Base-by-base conservation (phyloP, 2,888 invertebrate genomes). In the Limnephilus lunatus region DNA sequence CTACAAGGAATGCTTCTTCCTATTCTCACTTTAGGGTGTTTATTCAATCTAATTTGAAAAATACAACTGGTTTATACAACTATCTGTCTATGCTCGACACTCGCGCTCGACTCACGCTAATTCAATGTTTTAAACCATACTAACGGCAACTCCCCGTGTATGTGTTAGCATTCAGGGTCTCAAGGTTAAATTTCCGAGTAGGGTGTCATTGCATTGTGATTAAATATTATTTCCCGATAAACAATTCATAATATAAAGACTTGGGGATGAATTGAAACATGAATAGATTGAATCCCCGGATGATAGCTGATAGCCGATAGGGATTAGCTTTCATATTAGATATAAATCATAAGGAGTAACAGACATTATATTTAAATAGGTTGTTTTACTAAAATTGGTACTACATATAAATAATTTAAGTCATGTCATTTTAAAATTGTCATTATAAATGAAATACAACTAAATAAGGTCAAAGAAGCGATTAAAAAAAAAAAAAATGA, bases 391-490 rank as follows among this genome's bases (percentile, higher is more conserved):
- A 68, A 68, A 68, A 68, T 68, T 68, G 68, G 68, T 68, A 68
- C 68, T 68, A 48, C 48, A 48, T 48, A 68, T 68, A 68, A 68
- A 68, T 68, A 68, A 68, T 68, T 68, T 31, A 35, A 80, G 68
- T 89, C 88, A 89, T 81, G 88, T 89, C 87, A 87, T 87, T 87
- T 86, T 89, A 89, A 80, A 89, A 89, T 89, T 31, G 68, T 89
- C 88, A 80, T 89, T 80, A 89, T 32, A 89, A 89, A 89, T 89
- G 88, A 89, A 89, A 89, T 81, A 87, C 88, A 89, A 89, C 80
- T 89, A 89, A 89, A 89, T 81, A 25, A 81, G 32, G 31, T 89
- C 68, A 80, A 87, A 89, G 88, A 89, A 89, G 88, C 88, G 81
- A 89, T 89, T 35, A 88, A 88, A 80, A 68, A 80, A 80, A 68